Conservation (phyloP, 2,113 vertebrate genomes). For the Brachypteracias leptosomus region DNA sequence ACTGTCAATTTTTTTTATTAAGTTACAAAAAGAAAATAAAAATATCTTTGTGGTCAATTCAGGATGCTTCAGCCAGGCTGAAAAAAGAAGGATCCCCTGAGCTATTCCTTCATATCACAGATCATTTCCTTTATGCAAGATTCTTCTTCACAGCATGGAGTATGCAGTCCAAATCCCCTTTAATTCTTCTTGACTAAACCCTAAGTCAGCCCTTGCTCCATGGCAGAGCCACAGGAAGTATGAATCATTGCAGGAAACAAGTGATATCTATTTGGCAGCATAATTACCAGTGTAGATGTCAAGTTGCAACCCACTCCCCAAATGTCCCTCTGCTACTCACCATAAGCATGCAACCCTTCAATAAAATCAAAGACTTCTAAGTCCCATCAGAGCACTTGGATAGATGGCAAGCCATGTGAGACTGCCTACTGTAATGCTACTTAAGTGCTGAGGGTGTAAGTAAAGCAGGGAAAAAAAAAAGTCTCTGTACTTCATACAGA, state of each 20-base stretch:
- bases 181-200: background rate
- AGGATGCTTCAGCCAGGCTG: background rate
- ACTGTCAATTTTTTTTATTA: background rate
- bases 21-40: background rate
- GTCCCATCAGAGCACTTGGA: background rate
- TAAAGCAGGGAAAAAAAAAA: background rate
- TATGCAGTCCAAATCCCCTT: background rate
- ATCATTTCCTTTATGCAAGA: background rate
- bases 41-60: background rate
- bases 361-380: background rate
- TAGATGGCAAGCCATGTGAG: background rate
- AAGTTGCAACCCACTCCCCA: background rate
- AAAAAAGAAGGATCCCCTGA: background rate
- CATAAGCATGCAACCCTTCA: background rate
- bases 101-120: background rate
- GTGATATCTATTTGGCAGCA: background rate
- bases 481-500: background rate
- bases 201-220: background rate
- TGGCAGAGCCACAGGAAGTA: background rate
- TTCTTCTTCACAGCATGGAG: background rate
- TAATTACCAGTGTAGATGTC: background rate
- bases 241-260: background rate
- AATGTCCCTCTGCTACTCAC: background rate
- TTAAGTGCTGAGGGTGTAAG: background rate
- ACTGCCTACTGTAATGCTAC: rapidly evolving